Conservation (phyloP, 2,797 vertebrate species). For the Chelon auratus region DNA sequence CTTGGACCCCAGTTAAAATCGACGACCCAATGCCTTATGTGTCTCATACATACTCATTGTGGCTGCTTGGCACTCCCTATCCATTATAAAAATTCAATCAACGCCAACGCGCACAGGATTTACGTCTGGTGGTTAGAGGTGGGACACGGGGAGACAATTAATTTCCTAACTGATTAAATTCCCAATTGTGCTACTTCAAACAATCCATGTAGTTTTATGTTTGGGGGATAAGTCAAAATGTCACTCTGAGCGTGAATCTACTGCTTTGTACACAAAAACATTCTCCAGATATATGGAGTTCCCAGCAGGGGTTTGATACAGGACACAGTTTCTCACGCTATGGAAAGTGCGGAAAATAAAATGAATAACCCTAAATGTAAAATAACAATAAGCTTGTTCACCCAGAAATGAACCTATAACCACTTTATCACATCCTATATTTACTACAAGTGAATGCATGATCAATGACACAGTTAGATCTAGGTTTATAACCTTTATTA, state of each 20-base stretch:
- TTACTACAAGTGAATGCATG: too few species aligned
- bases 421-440: too few species aligned
- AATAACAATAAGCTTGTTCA: too few species aligned
- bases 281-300: too few species aligned
- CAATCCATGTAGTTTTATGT: constrained; percentile 52
- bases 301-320: too few species aligned
- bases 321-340: too few species aligned
- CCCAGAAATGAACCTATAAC: too few species aligned
- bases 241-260: constrained; percentile 22
- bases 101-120: constrained; percentile 39
- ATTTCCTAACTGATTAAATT: constrained; percentile 45
- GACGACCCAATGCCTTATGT: constrained; percentile 49
- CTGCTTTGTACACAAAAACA: neutral
- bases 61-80: constrained; percentile 33
- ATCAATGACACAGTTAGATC: too few species aligned
- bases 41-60: constrained; percentile 55
- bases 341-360: too few species aligned
- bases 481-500: too few species aligned
- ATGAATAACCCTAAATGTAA: too few species aligned
- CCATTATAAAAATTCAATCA: constrained; percentile 55
- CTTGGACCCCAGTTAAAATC: constrained; percentile 62
- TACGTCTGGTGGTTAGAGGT: constrained; percentile 24
- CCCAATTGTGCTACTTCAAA: constrained; percentile 47
- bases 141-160: constrained; percentile 45
- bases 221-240: constrained; percentile 46